phyloP scores from a whole-genome alignment of 1,140 invertebrate genomes.

The Drosophila bifasciata region DNA sequence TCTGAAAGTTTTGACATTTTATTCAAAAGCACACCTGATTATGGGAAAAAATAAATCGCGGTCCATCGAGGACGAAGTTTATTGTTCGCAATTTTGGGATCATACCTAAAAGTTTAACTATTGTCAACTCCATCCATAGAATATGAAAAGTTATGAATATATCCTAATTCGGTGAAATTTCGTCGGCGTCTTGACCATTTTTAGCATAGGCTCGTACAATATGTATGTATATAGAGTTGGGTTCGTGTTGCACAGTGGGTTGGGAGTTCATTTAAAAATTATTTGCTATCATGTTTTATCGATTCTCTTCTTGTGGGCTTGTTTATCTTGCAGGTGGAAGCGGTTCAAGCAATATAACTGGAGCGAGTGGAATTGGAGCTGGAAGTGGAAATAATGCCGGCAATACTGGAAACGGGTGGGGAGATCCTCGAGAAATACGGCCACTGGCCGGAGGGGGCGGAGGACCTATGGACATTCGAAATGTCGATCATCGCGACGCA shows the following conservation, averaged over 20 bases:
- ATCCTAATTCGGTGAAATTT: no score
- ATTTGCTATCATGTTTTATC: background rate
- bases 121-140: no score
- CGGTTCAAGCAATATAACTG: slow-evolving; percentile 44
- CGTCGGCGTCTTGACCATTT: no score
- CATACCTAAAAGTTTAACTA: no score
- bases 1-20: no score
- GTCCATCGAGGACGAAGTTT: no score
- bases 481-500: slow-evolving; percentile 70
- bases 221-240: no score
- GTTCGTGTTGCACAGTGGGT: slow-evolving; percentile 8
- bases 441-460: slow-evolving; percentile 47
- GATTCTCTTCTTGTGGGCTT: background rate
- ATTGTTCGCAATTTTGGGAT: no score
- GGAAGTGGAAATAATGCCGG: slow-evolving; percentile 41
- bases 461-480: slow-evolving; percentile 66
- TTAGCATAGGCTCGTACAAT: no score
- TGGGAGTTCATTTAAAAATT: background rate
- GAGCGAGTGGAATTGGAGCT: slow-evolving; percentile 36
- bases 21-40: no score
- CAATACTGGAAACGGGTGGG: slow-evolving; percentile 84
- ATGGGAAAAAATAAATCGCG: no score
- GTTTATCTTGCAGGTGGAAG: slow-evolving; percentile 39
- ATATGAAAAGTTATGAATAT: no score
- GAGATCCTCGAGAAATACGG: slow-evolving; percentile 84